Conservation (phyloP, 2,797 vertebrate genomes). For the Spinibarbus caldwelli region DNA sequence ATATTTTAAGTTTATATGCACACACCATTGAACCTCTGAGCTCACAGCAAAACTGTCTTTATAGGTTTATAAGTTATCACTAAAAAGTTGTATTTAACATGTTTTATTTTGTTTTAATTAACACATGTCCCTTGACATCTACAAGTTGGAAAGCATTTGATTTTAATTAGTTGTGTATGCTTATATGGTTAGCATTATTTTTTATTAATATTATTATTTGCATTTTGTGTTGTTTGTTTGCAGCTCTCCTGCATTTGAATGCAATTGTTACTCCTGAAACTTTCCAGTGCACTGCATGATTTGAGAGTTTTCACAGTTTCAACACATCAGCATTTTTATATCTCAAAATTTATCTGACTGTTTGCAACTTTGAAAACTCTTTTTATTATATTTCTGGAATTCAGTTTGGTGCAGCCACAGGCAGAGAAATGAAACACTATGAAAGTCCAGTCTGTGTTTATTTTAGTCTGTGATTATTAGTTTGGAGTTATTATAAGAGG, state of each 20-base stretch:
- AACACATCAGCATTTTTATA: not conserved
- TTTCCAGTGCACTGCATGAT: not conserved
- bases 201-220: not conserved
- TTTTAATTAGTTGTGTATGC: no score
- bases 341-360: not conserved
- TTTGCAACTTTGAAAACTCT: not conserved
- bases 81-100: not conserved
- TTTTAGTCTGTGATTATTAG: not conserved
- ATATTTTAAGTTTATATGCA: not conserved
- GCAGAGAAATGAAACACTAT: not conserved
- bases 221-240: no score
- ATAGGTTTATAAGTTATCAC: not conserved
- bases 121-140: no score
- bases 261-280: not conserved
- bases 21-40: not conserved
- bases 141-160: no score
- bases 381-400: not conserved
- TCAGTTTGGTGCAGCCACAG: not conserved
- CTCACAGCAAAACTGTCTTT: not conserved
- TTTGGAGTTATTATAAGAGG: not conserved
- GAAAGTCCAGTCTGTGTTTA: not conserved
- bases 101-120: not conserved
- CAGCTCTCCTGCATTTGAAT: not conserved
- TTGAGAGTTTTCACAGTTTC: not conserved
- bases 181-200: not conserved